These are phyloP conservation scores for Parauchenoglanis punctatus DNA, from an alignment of 2,797 vertebrate genomes.

Conservation along the genomic window DNA sequence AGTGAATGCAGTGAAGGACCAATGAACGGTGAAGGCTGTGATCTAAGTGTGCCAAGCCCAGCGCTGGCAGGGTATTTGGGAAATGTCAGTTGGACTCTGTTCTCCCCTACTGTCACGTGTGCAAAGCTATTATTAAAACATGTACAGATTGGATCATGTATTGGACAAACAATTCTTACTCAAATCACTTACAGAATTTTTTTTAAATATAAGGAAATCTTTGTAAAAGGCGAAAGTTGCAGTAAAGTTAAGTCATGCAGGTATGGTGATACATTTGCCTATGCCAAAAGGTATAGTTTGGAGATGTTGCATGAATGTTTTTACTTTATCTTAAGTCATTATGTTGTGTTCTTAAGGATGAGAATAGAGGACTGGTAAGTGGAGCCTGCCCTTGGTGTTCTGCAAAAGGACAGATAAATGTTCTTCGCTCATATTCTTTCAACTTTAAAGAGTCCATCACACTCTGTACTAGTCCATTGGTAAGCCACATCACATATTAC, in stretches of 20 bases:
- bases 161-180: slow-evolving; percentile 60
- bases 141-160: slow-evolving; percentile 61
- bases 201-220: slow-evolving; percentile 16
- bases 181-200: neutral
- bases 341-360: slow-evolving; percentile 37
- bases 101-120: slow-evolving; percentile 84
- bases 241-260: neutral
- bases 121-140: slow-evolving; percentile 77
- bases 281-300: slow-evolving; percentile 8
- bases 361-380: slow-evolving; percentile 64
- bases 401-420: slow-evolving; percentile 78
- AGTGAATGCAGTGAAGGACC: slow-evolving; percentile 68
- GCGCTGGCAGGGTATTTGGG: slow-evolving; percentile 96
- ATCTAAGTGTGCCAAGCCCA: slow-evolving; percentile 89
- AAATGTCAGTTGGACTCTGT: slow-evolving; percentile 96
- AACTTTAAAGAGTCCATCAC: slow-evolving; percentile 88
- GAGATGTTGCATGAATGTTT: neutral
- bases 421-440: slow-evolving; percentile 82
- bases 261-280: neutral
- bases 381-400: slow-evolving; percentile 86
- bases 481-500: slow-evolving; percentile 58
- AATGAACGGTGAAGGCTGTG: slow-evolving; percentile 90
- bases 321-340: neutral
- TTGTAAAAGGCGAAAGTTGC: slow-evolving; percentile 24
- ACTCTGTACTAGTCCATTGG: slow-evolving; percentile 90